Percentiles rank a stretch among this genome's conserved stretches.
phyloP scores from a whole-genome alignment of 2,888 invertebrate species.

The Synanthedon tipuliformis region DNA sequence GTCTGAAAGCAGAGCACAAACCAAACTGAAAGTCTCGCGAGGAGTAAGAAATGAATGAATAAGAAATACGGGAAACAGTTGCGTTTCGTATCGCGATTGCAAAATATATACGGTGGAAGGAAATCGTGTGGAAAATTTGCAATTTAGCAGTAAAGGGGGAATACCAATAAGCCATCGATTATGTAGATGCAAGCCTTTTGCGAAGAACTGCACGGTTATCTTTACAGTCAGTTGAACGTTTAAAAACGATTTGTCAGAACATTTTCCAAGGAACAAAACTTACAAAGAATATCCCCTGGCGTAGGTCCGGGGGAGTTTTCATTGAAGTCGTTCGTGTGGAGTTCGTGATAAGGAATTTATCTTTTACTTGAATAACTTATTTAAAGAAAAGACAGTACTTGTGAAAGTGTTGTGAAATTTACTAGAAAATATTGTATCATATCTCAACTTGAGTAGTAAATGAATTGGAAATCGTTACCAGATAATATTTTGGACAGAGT shows the following conservation, averaged over 20 bases:
- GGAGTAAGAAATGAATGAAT: constrained; percentile 24
- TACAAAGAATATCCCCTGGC: constrained; percentile 13
- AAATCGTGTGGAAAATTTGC: constrained; percentile 70
- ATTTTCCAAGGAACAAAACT: constrained; percentile 33
- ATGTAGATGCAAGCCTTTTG: constrained; percentile 65
- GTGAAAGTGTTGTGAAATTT: too few relatives aligned
- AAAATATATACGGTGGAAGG: constrained; percentile 60
- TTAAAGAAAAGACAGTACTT: too few relatives aligned
- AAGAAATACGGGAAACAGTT: constrained; percentile 46
- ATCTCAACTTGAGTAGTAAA: too few relatives aligned
- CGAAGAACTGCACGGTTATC: constrained; percentile 57
- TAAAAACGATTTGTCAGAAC: constrained; percentile 55
- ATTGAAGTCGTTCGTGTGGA: constrained; percentile 12
- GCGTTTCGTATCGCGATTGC: constrained; percentile 47
- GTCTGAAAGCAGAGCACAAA: neutral
- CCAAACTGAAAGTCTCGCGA: neutral
- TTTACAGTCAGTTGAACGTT: constrained; percentile 49
- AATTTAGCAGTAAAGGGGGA: constrained; percentile 68
- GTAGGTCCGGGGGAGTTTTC: constrained; percentile 20
- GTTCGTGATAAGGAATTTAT: neutral
- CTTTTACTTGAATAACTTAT: neutral
- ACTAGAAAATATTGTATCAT: too few relatives aligned
- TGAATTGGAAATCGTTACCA: too few relatives aligned
- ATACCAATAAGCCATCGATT: constrained; percentile 68
- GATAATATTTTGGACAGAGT: too few relatives aligned